Percentiles rank a stretch among this genome's conserved stretches.
phyloP scores from a whole-genome alignment of 2,888 invertebrate species.

The Agrotis segetum region DNA sequence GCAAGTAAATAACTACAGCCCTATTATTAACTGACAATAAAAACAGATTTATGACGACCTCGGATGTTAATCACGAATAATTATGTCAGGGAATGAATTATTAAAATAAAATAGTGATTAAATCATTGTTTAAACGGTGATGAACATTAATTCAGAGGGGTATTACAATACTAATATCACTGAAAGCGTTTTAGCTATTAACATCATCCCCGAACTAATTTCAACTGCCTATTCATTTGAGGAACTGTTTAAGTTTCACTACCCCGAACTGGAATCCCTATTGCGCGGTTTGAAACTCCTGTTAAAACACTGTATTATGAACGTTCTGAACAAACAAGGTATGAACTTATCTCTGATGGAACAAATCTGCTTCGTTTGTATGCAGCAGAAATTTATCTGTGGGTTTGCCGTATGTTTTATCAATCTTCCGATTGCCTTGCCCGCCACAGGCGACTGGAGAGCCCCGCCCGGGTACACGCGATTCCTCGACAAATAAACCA shows the following conservation, averaged over 20 bases:
- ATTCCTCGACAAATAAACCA: slow-evolving; percentile 58
- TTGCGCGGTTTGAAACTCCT: slow-evolving; percentile 52
- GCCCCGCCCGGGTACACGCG: slow-evolving; percentile 74
- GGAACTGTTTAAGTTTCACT: slow-evolving; percentile 59
- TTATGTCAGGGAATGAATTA: slow-evolving; percentile 44
- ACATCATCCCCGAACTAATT: slow-evolving; percentile 56
- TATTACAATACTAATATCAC: slow-evolving; percentile 40
- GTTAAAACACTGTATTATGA: slow-evolving; percentile 47
- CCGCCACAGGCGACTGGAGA: slow-evolving; percentile 57
- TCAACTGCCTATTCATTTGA: slow-evolving; percentile 50
- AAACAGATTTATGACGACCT: slow-evolving; percentile 54
- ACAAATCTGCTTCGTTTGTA: slow-evolving; percentile 73
- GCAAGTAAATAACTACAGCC: slow-evolving; percentile 40
- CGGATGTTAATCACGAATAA: slow-evolving; percentile 54
- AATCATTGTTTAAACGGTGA: slow-evolving; percentile 21
- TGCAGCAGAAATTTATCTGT: slow-evolving; percentile 70
- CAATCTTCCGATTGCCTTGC: slow-evolving; percentile 77
- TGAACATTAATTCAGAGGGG: slow-evolving; percentile 35
- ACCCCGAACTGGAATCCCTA: slow-evolving; percentile 51
- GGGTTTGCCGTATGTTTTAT: slow-evolving; percentile 75
- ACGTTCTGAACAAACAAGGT: slow-evolving; percentile 51
- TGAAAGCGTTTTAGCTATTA: slow-evolving; percentile 39
- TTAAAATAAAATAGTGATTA: slow-evolving; percentile 40
- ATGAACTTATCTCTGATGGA: slow-evolving; percentile 69
- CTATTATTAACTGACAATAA: slow-evolving; percentile 59